Evolutionary conservation across 2,113 vertebrate species (phyloP), one percentile per base, ranked within the genome.

Genomic region (Gadus chalcogrammus): DNA sequence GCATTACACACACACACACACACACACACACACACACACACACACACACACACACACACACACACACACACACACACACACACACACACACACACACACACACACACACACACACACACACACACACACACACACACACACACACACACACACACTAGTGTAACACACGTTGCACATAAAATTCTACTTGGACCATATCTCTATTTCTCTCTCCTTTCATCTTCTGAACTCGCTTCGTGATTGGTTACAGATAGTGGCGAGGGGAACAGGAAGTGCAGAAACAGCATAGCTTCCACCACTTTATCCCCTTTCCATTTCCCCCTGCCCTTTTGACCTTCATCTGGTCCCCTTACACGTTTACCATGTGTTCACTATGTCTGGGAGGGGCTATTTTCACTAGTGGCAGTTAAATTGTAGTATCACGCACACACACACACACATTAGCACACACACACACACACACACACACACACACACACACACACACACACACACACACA

Each of bases 261-360:
- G 62, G 66, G 17, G 71, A 72, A 74, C 79, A 73, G 82, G 82
- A 84, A 79, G 76, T 81, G 48, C 22, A 68, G 27, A 69, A 67
- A 15, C 35, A 61, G 28, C 22, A 28, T 11, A 62, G 12, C 22
- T 62, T 62, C 61, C 61, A 27, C 24, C 67, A 66, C 65, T 65
- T 67, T 63, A 75, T 68, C 78, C 78, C 78, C 73, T 80, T 68
- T 70, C 17, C 3, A 73, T 70, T 79, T 84, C 61, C 59, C 75
- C 63, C 63, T 59, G 70, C 76, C 73, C 71, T 69, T 20, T 68
- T 78, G 16, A 65, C 68, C 62, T 27, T 11, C 20, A 8, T 12
- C 22, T 20, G 59, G 22, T 20, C n/a, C 15, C 12, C 59, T 11
- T 61, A 61, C 59, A 12, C 18, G 5, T 61, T 61, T 59, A 61